Percentiles rank a stretch among this genome's conserved stretches.
Evolutionary conservation across 1,140 invertebrate genomes (phyloP).

Genomic region (Propsilocerus akamusi): DNA sequence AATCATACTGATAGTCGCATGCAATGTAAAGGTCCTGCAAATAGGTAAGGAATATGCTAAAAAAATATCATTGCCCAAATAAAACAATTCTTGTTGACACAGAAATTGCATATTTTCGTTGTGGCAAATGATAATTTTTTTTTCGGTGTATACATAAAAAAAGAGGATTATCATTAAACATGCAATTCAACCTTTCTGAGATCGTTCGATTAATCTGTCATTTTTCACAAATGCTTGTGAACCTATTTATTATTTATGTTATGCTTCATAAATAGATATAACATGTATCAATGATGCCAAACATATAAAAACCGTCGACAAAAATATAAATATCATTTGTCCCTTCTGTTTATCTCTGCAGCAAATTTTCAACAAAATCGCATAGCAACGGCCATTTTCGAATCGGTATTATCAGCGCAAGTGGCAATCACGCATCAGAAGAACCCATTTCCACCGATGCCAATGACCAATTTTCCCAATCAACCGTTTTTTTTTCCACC

Average conservation of each 20-base stretch:
- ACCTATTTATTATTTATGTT: background rate
- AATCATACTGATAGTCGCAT: slow-evolving; percentile 43
- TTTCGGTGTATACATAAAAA: too few species aligned
- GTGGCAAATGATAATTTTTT: too few species aligned
- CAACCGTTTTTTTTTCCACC: background rate
- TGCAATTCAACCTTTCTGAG: background rate
- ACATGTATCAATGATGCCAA: background rate
- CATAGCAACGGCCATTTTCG: slow-evolving; percentile 67
- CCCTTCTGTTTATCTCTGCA: slow-evolving; percentile 45
- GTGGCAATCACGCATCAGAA: slow-evolving; percentile 65
- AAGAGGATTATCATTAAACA: background rate
- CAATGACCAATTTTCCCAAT: background rate
- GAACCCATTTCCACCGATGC: slow-evolving; percentile 43
- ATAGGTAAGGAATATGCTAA: background rate
- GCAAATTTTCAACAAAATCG: slow-evolving; percentile 62
- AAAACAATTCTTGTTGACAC: too few species aligned
- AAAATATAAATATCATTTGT: slow-evolving; percentile 5
- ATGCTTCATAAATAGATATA: background rate
- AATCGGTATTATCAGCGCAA: slow-evolving; percentile 64
- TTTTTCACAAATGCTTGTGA: background rate
- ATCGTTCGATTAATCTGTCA: background rate
- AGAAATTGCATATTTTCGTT: too few species aligned
- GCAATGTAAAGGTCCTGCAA: slow-evolving; percentile 38
- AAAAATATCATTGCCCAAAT: background rate
- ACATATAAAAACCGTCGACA: background rate